Base-by-base conservation (phyloP, 2,888 invertebrate species). In the Andrena minutula region DNA sequence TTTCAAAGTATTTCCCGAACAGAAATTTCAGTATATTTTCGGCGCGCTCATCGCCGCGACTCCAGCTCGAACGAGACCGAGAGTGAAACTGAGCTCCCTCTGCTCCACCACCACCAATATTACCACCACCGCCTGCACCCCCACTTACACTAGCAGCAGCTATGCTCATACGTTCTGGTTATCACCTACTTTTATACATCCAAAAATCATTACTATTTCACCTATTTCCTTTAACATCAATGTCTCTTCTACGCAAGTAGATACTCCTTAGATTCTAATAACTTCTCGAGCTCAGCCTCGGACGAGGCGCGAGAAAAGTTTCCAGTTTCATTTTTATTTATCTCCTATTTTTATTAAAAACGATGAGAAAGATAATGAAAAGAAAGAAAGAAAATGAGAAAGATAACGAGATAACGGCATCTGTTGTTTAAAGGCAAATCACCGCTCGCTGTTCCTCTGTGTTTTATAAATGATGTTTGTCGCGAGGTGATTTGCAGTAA, bases 81-180 rank as follows among this genome's bases (percentile, higher is more conserved):
- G 76, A 88, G 61, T 72, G 79, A 74, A 71, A 89, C 89, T 90
- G 85, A 89, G 78, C 78, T 74, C 78, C 70, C 82, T 76, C 76
- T 32, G 53, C 69, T 6, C 79, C 56, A 49, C 63, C 72, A 32
- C 72, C 64, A 56, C 75, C 76, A 35, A 68, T 72, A 79, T 68
- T 41, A 49, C 63, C 72, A 32, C 72, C 64, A 51, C 75, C 76
- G 35, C 68, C 75, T 76, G 63, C 84, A 77, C 70, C 87, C 82
- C 87, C 87, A 78, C 87, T 75, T 69, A 61, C 61, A 26, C 30
- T 47, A 26, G 51, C 51, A 56, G 51, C 53, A 20, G 51, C 74
- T 51, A 23, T 53, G 65, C 73, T 74, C 58, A 16, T 28, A 41
- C 16, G n/a, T 75, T 72, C 64, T 41, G 61, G 63, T 64, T 76